Percentiles rank a stretch among this genome's conserved stretches.
Evolutionary conservation across 2,888 invertebrate genomes (phyloP).

Genomic region (Drosophila formosana): DNA sequence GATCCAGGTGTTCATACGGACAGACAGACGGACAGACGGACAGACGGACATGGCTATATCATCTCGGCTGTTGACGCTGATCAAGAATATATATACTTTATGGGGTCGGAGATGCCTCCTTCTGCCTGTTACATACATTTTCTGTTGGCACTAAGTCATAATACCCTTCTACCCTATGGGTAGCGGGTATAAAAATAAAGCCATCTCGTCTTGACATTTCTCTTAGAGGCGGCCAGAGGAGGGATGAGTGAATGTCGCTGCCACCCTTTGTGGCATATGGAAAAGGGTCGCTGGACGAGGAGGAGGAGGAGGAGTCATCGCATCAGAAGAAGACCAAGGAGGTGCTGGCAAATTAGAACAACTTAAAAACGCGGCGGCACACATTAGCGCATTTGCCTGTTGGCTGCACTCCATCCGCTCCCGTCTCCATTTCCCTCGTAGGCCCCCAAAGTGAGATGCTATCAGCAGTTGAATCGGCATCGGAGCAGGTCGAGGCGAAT

Average conservation of each 20-base stretch:
- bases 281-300: slow-evolving; percentile 14
- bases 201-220: not conserved
- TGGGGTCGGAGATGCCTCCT: no score
- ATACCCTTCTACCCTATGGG: no score
- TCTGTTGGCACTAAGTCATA: no score
- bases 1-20: no score
- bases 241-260: slow-evolving; percentile 40
- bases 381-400: slow-evolving; percentile 68
- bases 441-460: not conserved
- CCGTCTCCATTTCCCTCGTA: not conserved
- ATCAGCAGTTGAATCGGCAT: slow-evolving; percentile 42
- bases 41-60: no score
- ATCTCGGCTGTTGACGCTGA: no score
- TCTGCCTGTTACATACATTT: no score
- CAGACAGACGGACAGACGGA: no score
- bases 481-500: slow-evolving; percentile 38
- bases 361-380: slow-evolving; percentile 77
- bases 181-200: no score
- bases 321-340: not conserved
- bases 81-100: no score
- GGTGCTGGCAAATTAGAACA: slow-evolving; percentile 72
- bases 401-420: slow-evolving; percentile 6
- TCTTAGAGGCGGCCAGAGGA: not conserved
- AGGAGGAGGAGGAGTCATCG: not conserved
- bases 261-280: slow-evolving; percentile 56